phyloP scores from a whole-genome alignment of 2,797 vertebrate species.

The Chelonia mydas region DNA sequence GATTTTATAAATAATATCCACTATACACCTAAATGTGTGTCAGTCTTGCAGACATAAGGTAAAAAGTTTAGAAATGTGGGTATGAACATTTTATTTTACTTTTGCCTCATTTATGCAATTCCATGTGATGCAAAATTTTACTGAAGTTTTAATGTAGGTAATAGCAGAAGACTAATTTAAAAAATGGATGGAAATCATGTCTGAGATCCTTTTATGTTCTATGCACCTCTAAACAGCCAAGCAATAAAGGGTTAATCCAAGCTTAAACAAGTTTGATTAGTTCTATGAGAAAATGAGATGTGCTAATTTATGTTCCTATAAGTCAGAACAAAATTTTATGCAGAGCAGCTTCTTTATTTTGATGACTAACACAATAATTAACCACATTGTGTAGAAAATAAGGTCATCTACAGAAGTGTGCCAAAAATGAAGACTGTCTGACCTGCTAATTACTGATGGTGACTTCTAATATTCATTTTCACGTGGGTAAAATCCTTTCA shows the following conservation, averaged over 20 bases:
- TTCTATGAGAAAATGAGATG: neutral
- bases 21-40: neutral
- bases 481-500: neutral
- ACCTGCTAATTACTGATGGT: neutral
- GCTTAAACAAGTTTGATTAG: neutral
- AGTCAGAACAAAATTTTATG: slow-evolving; percentile 23
- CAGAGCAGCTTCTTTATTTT: neutral
- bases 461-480: neutral
- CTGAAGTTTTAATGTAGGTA: neutral
- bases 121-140: neutral
- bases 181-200: neutral
- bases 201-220: neutral
- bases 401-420: neutral
- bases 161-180: neutral
- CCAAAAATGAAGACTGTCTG: neutral
- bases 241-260: neutral
- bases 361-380: neutral
- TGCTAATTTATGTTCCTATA: neutral
- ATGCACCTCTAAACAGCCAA: neutral
- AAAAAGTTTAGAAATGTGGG: neutral
- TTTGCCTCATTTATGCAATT: neutral
- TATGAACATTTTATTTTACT: neutral
- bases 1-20: neutral
- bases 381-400: slow-evolving; percentile 1
- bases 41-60: neutral